Evolutionary conservation across 2,113 vertebrate species (phyloP), one percentile per base, ranked within the genome.

Genomic region (Xyrauchen texanus): DNA sequence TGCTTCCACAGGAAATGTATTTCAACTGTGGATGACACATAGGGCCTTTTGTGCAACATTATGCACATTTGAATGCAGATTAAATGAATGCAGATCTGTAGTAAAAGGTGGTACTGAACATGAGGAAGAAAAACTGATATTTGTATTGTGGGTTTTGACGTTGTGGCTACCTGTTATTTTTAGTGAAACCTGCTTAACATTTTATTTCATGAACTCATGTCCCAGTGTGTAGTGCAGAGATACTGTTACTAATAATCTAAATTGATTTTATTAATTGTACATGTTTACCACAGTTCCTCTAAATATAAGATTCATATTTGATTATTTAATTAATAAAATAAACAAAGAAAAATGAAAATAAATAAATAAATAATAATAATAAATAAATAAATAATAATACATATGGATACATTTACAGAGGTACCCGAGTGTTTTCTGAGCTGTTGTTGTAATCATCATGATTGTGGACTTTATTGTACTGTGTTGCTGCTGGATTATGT

Each of bases 371-470:
- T n/a, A n/a, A n/a, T n/a, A n/a, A n/a, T n/a, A n/a, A n/a, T n/a
- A n/a, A n/a, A n/a, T n/a, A n/a, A n/a, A n/a, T n/a, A n/a, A n/a
- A n/a, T n/a, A n/a, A n/a, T n/a, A n/a, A n/a, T n/a, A n/a, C n/a
- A n/a, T n/a, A n/a, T n/a, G n/a, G n/a, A n/a, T n/a, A n/a, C n/a
- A 13, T 13, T 16, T 55, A 47, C 13, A 15, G 42, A 4, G 13
- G 60, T 77, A 82, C 81, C 81, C 78, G 69, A 55, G 76, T 68
- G 52, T 62, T 12, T 53, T 63, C 68, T 49, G 75, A 44, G 21
- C 62, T 70, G 62, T 10, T 65, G 67, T 53, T 34, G 62, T 63
- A 47, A n/a, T n/a, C n/a, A 45, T 10, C 68, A 55, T 47, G 44
- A 65, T 12, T 66, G 44, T 60, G 12, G n/a, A 75, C 81, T 53